Conservation (phyloP, 1,140 invertebrate species). For the Onthophagus taurus region DNA sequence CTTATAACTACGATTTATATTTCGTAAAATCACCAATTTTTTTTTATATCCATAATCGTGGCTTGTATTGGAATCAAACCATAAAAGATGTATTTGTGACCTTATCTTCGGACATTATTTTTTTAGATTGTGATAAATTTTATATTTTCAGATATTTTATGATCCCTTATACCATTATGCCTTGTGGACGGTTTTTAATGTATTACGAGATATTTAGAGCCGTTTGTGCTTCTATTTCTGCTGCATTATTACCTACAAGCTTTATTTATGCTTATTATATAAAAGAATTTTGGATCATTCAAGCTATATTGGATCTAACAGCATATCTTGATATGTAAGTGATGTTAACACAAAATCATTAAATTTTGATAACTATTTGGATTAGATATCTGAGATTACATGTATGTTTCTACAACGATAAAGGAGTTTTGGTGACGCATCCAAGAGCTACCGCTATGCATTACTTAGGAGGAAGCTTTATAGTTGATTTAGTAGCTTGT, state of each 20-base stretch:
- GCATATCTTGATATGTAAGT: slow-evolving; percentile 16
- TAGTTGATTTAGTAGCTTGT: slow-evolving; percentile 35
- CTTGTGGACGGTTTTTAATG: slow-evolving; percentile 22
- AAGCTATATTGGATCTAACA: slow-evolving; percentile 23
- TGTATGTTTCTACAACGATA: slow-evolving; percentile 38
- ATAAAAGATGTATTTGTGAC: no score
- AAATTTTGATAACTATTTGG: neutral
- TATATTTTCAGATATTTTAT: slow-evolving; percentile 14
- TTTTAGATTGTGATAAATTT: slow-evolving; percentile 1
- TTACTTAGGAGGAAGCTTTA: slow-evolving; percentile 36
- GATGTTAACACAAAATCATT: neutral
- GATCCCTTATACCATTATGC: slow-evolving; percentile 14
- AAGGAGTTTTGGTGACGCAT: slow-evolving; percentile 38
- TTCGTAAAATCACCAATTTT: no score
- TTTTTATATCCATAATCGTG: no score
- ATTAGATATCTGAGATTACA: slow-evolving; percentile 37
- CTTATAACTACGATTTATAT: no score
- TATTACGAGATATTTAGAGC: slow-evolving; percentile 32
- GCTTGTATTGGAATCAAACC: no score
- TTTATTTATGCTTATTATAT: slow-evolving; percentile 12
- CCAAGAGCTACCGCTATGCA: slow-evolving; percentile 36
- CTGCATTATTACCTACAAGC: slow-evolving; percentile 27
- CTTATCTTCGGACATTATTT: no score
- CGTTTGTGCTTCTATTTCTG: slow-evolving; percentile 32
- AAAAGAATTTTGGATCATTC: slow-evolving; percentile 4